Base-by-base conservation (phyloP, 1,140 invertebrate genomes). In the Nilaparvata lugens region DNA sequence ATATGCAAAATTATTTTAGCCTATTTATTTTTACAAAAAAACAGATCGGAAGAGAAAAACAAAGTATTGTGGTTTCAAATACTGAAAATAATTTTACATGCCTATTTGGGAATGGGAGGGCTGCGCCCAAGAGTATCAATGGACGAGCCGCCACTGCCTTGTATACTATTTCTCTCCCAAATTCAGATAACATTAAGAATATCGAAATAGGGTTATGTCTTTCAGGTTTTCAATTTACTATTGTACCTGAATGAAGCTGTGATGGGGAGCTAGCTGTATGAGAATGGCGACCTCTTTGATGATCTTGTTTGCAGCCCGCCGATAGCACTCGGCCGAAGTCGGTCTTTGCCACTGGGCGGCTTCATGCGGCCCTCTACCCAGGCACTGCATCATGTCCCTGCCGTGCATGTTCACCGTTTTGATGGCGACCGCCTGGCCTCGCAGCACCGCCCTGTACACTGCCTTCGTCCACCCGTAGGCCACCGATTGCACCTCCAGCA, bases 381-480 rank as follows among this genome's bases (percentile, higher is more conserved):
- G 60, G 64, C 77, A 79, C 2, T 69, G 59, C 4, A 57, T 64
- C 1, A 78, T 68, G 58, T 78, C 74, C 55, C 74, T 71, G 2
- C 76, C 76, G 16, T 71, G 68, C 1, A 70, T 58, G 63, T 77
- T 76, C 13, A 78, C 74, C 0, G 72, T 75, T 63, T 79, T 79
- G 9, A 79, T 61, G 2, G 78, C 77, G 2, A 77, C 66, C 1
- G 63, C 51, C 38, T 61, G 18, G 5, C 69, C 72, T 7, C 66
- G 51, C 42, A 71, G 70, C 38, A 52, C 59, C 1, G 69, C 74
- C 14, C 67, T 73, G 65, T 74, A 78, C 6, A 78, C 76, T 11
- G 74, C 71, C 65, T 79, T 79, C 19, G 76, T 79, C 75, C 76
- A 79, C 0, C 78, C 78, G 19, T 71, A 68, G 4, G 72, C 72